phyloP scores from a whole-genome alignment of 2,797 vertebrate species.

The Paedocypris micromegethes region DNA sequence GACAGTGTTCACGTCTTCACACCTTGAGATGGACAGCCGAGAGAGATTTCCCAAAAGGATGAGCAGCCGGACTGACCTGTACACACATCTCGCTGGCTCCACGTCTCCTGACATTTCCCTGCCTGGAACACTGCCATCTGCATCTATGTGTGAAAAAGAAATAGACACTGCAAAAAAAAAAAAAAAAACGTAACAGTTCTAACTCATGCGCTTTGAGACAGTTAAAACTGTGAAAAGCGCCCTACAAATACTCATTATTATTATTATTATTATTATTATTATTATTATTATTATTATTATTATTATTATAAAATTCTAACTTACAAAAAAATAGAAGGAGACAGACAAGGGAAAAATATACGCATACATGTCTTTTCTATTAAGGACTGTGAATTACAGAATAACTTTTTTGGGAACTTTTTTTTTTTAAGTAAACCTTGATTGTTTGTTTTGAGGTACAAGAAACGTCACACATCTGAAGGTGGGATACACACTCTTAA shows the following conservation, averaged over 20 bases:
- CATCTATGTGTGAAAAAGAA: slow-evolving; percentile 60
- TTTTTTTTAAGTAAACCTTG: neutral
- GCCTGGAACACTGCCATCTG: slow-evolving; percentile 54
- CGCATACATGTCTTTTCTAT: no score
- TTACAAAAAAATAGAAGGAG: slow-evolving; percentile 27
- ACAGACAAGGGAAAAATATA: slow-evolving; percentile 14
- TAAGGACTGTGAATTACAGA: no score
- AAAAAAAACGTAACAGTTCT: no score
- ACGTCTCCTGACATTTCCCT: slow-evolving; percentile 43
- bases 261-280: no score
- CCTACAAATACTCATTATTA: no score
- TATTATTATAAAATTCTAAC: slow-evolving; percentile 13
- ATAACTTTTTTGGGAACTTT: no score
- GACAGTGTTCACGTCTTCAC: slow-evolving; percentile 39
- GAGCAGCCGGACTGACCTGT: slow-evolving; percentile 33
- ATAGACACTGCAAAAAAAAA: slow-evolving; percentile 44
- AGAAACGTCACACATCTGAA: no score
- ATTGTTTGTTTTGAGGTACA: neutral
- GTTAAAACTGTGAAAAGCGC: no score
- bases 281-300: no score
- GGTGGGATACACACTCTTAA: no score
- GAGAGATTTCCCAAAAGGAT: slow-evolving; percentile 39
- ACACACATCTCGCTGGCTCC: slow-evolving; percentile 26
- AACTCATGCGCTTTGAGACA: no score
- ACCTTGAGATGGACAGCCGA: slow-evolving; percentile 43